Conservation (phyloP, 2,113 vertebrate genomes). For the Ceyx melanurus region DNA sequence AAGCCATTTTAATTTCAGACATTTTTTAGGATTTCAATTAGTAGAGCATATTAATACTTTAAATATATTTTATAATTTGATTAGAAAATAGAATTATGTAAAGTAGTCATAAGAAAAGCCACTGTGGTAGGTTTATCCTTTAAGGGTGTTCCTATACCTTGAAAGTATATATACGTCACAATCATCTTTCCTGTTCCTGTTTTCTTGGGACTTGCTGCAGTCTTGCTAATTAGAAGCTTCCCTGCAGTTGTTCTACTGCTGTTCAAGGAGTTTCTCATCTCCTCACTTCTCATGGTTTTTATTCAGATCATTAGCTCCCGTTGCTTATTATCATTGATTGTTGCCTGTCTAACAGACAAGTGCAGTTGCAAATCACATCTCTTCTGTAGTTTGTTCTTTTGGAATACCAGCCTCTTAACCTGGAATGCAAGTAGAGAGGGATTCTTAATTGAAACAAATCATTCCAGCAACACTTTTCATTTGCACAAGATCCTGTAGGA, state of each 20-base stretch:
- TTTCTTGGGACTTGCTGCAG: neutral
- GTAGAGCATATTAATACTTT: constrained; percentile 17
- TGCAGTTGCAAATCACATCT: neutral
- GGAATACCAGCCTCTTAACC: neutral
- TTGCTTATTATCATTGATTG: constrained; percentile 3
- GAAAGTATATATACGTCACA: neutral
- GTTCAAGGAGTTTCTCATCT: constrained; percentile 5
- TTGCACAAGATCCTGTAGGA: neutral
- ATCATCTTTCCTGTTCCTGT: constrained; percentile 1
- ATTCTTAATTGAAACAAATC: constrained; percentile 17
- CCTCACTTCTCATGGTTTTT: neutral
- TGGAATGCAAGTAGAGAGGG: neutral
- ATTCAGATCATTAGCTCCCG: neutral
- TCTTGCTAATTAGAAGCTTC: constrained; percentile 51
- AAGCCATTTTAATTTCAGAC: constrained; percentile 29
- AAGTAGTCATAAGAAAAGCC: constrained; percentile 11
- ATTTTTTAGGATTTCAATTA: constrained; percentile 37
- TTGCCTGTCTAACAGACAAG: neutral
- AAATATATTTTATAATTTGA: constrained; percentile 28
- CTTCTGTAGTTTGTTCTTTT: neutral
- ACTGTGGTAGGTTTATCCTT: neutral
- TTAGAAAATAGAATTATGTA: constrained; percentile 39
- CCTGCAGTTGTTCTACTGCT: neutral
- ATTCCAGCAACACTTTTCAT: neutral
- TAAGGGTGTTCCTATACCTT: neutral